phyloP scores from a whole-genome alignment of 2,888 invertebrate genomes.

The Merodon equestris region DNA sequence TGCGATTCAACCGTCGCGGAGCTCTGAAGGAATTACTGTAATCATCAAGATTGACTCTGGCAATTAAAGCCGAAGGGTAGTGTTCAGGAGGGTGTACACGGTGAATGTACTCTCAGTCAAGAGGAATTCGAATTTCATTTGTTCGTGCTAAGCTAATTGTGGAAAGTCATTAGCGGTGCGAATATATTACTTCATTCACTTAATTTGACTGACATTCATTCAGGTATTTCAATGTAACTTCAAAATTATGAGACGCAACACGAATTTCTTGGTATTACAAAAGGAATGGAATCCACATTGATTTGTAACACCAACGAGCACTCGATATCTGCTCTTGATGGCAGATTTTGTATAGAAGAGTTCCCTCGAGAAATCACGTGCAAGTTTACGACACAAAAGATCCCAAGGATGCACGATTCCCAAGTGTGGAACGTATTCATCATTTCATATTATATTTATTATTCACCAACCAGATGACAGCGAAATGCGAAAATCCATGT shows the following conservation, averaged over 20 bases:
- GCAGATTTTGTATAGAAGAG: not conserved
- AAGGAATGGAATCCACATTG: not conserved
- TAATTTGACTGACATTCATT: conserved; percentile 38
- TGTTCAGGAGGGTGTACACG: conserved; percentile 1
- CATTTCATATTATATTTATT: no score
- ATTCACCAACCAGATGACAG: no score
- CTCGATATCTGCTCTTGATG: not conserved
- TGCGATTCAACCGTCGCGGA: conserved; percentile 2
- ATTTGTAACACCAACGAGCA: no score
- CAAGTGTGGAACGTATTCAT: no score
- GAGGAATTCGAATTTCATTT: conserved; percentile 32
- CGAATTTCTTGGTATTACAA: conserved; percentile 7
- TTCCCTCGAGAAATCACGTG: not conserved
- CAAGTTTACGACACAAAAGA: no score
- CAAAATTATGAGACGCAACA: conserved; percentile 1
- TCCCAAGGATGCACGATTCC: no score
- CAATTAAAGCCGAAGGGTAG: conserved; percentile 24
- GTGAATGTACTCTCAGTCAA: conserved; percentile 18
- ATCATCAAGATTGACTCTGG: conserved; percentile 56
- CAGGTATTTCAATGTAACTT: conserved; percentile 3
- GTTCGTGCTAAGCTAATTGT: conserved; percentile 4
- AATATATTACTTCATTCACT: conserved; percentile 17
- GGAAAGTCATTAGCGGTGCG: conserved; percentile 27
- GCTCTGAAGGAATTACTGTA: conserved; percentile 40
- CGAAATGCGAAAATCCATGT: conserved; percentile 37